phyloP scores from a whole-genome alignment of 2,888 invertebrate genomes.

The Noctua comes region DNA sequence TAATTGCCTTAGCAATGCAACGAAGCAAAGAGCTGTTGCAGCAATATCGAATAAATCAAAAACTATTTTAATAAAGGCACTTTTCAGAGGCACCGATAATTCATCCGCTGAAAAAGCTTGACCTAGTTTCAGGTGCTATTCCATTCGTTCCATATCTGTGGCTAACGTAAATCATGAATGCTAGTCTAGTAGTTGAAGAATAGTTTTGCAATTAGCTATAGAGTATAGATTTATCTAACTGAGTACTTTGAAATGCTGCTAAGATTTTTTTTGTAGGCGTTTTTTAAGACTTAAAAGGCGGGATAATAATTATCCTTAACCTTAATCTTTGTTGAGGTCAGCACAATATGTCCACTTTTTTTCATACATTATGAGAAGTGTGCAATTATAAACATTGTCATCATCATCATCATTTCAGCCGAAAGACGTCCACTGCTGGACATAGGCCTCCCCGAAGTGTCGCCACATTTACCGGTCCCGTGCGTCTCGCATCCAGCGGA shows the following conservation, averaged over 20 bases:
- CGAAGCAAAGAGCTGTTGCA: conserved; percentile 15
- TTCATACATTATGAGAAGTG: no score
- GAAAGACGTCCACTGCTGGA: no score
- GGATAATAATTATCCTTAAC: not conserved
- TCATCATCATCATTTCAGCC: no score
- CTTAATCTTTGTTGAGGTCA: not conserved
- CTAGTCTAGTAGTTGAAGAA: no score
- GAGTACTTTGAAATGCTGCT: conserved; percentile 23
- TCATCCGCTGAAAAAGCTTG: conserved; percentile 44
- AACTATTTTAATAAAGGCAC: conserved; percentile 33
- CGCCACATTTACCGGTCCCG: no score
- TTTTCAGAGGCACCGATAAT: conserved; percentile 40
- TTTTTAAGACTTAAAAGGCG: not conserved
- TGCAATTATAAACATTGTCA: no score
- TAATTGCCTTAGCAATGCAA: conserved; percentile 33
- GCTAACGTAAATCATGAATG: conserved; percentile 10
- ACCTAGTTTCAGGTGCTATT: conserved; percentile 35
- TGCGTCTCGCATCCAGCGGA: no score
- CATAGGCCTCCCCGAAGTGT: no score
- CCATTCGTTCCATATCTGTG: conserved; percentile 21
- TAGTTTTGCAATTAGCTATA: conserved; percentile 16
- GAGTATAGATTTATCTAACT: no score
- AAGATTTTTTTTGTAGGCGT: conserved; percentile 14
- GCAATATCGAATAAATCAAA: conserved; percentile 44
- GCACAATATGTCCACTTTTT: not conserved